phyloP scores from a whole-genome alignment of 1,140 invertebrate species.

The Brachionus asplanchnoidis region DNA sequence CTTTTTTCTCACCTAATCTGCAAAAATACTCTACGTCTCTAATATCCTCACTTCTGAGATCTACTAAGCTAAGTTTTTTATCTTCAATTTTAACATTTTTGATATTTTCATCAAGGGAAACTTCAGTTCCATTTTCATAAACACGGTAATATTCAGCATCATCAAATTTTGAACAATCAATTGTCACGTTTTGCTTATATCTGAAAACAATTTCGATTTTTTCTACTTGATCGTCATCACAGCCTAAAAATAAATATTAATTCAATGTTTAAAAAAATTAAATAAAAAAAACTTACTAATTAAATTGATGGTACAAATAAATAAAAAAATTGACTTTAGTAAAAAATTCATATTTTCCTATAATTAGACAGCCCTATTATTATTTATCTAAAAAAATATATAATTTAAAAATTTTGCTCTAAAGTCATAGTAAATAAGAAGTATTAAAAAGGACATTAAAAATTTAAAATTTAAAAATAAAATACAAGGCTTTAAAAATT shows the following conservation, averaged over 20 bases:
- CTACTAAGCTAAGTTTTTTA: not conserved
- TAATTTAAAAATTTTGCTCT: not conserved
- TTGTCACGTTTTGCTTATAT: not conserved
- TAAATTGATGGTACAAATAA: not conserved
- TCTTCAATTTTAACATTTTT: not conserved
- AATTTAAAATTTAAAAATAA: no score
- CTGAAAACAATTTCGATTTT: not conserved
- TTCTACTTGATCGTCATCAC: not conserved
- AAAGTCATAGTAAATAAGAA: not conserved
- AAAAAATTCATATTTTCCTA: slow-evolving; percentile 12
- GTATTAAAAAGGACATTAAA: no score
- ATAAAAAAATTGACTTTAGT: not conserved
- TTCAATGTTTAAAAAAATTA: not conserved
- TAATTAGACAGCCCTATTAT: not conserved
- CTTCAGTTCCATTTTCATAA: not conserved
- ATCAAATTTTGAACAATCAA: slow-evolving; percentile 3
- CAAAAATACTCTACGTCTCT: not conserved
- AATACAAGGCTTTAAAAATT: no score
- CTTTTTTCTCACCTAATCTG: not conserved
- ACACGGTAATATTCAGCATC: not conserved
- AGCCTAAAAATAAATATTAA: not conserved
- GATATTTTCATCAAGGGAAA: not conserved
- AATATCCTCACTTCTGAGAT: slow-evolving; percentile 17
- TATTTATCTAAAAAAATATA: not conserved
- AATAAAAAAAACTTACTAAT: not conserved